These are phyloP conservation scores for Cetonia aurata DNA, from an alignment of 2,888 invertebrate genomes.

Conservation along the genomic window DNA sequence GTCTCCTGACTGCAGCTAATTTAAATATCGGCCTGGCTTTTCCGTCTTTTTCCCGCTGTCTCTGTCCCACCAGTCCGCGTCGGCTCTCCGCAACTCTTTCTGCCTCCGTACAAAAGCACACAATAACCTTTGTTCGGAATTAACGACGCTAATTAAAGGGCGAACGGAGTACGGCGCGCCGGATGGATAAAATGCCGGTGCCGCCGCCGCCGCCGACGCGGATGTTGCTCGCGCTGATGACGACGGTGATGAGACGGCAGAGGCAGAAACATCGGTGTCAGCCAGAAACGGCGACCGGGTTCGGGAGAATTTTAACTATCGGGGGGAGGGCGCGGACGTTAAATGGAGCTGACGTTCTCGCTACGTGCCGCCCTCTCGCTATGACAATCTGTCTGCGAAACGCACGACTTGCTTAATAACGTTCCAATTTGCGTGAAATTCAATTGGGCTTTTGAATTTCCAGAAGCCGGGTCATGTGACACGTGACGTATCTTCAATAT, in stretches of 20 bases:
- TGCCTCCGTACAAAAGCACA: slow-evolving; percentile 30
- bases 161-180: slow-evolving; percentile 17
- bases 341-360: slow-evolving; percentile 27
- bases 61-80: background rate
- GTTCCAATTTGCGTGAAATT: slow-evolving; percentile 11
- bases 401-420: background rate
- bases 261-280: background rate
- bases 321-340: slow-evolving; percentile 4
- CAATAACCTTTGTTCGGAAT: slow-evolving; percentile 49
- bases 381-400: slow-evolving; percentile 29
- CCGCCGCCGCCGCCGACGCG: background rate
- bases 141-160: slow-evolving; percentile 53
- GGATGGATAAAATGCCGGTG: slow-evolving; percentile 22
- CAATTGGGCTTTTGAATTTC: slow-evolving; percentile 9
- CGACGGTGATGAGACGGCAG: slow-evolving; percentile 10
- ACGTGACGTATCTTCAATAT: too few species aligned
- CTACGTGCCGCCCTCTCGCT: slow-evolving; percentile 12
- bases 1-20: slow-evolving; percentile 39
- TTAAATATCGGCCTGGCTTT: slow-evolving; percentile 33
- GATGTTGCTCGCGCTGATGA: slow-evolving; percentile 14
- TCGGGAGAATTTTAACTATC: slow-evolving; percentile 29
- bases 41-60: slow-evolving; percentile 10
- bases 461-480: background rate
- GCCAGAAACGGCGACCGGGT: slow-evolving; percentile 2
- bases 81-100: slow-evolving; percentile 5